Conservation (phyloP, 2,888 invertebrate species). For the Acleris holmiana region DNA sequence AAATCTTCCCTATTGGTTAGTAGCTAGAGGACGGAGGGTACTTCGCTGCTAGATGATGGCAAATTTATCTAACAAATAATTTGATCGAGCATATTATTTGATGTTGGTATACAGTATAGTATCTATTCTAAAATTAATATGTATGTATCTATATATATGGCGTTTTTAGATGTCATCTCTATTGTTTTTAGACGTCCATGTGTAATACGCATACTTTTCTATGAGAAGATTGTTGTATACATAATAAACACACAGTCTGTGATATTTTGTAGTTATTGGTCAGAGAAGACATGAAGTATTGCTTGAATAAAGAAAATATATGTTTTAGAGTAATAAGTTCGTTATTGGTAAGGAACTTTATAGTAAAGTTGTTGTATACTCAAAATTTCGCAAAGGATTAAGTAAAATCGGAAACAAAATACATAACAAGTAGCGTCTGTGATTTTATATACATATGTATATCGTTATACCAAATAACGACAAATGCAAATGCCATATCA, state of each 20-base stretch:
- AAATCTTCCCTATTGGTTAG: conserved; percentile 16
- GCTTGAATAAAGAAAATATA: conserved; percentile 79
- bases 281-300: conserved; percentile 81
- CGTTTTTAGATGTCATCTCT: conserved; percentile 79
- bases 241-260: conserved; percentile 84
- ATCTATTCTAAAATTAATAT: conserved; percentile 61
- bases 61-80: conserved; percentile 77
- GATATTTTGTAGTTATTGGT: conserved; percentile 84
- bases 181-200: conserved; percentile 82
- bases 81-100: conserved; percentile 56
- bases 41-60: conserved; percentile 61
- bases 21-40: conserved; percentile 40
- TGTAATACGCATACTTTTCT: conserved; percentile 83
- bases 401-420: conserved; percentile 62
- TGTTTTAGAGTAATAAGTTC: conserved; percentile 78
- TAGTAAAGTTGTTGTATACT: conserved; percentile 74
- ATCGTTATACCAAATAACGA: conserved; percentile 71
- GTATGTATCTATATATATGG: conserved; percentile 47
- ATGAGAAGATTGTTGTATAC: conserved; percentile 81
- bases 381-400: conserved; percentile 62
- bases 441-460: conserved; percentile 76
- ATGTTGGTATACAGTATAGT: conserved; percentile 62
- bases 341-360: conserved; percentile 78
- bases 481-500: conserved; percentile 80
- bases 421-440: conserved; percentile 71